Evolutionary conservation across 2,113 vertebrate genomes (phyloP).

Genomic region (Paradoxurus hermaphroditus): DNA sequence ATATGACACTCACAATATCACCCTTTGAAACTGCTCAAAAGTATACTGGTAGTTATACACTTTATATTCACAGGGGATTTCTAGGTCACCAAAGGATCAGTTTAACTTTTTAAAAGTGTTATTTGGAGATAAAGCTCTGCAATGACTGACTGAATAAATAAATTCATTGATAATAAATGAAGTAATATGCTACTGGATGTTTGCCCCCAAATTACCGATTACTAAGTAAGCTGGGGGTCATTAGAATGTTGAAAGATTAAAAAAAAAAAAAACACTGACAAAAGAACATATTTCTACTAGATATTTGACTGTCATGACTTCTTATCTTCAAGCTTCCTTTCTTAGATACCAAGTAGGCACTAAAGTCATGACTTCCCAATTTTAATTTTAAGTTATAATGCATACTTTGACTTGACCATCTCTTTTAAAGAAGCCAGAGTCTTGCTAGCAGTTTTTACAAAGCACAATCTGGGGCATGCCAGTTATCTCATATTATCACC

Average conservation of each 20-base stretch:
- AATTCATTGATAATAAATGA: conserved; percentile 56
- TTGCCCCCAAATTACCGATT: conserved; percentile 29
- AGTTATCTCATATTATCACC: neutral
- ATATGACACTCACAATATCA: neutral
- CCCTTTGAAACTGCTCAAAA: neutral
- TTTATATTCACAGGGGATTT: conserved; percentile 1
- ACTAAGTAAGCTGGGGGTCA: conserved; percentile 21
- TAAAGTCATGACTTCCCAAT: conserved; percentile 12
- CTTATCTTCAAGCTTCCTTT: conserved; percentile 27
- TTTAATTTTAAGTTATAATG: conserved; percentile 18
- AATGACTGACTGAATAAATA: conserved; percentile 48
- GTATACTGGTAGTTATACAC: neutral
- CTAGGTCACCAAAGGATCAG: neutral
- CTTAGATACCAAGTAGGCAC: neutral
- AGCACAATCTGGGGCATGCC: neutral
- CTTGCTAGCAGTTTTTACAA: neutral
- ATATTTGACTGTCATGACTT: neutral
- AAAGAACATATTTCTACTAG: neutral
- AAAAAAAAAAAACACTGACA: neutral
- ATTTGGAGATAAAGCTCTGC: conserved; percentile 42
- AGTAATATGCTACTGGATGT: conserved; percentile 31
- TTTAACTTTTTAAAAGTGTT: conserved; percentile 38
- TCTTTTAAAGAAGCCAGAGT: neutral
- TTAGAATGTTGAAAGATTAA: conserved; percentile 35
- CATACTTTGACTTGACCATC: neutral